phyloP scores from a whole-genome alignment of 2,113 vertebrate genomes.

The Apistogramma diplotaenia region DNA sequence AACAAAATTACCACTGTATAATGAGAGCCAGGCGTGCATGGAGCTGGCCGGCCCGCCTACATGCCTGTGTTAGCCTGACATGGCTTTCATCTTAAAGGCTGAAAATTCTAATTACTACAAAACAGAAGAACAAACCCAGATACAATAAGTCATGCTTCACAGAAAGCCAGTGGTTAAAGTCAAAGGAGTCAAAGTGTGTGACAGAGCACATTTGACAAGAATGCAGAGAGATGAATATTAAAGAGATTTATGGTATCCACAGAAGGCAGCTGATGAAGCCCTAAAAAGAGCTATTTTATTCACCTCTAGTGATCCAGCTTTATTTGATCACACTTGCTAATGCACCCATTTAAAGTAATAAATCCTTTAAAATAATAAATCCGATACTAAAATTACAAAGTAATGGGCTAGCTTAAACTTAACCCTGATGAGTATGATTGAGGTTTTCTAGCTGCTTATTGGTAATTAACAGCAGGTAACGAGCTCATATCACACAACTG shows the following conservation, averaged over 20 bases:
- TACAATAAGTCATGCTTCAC: conserved; percentile 22
- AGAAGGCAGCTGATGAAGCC: background rate
- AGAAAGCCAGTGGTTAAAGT: conserved; percentile 38
- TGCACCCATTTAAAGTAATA: background rate
- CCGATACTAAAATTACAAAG: background rate
- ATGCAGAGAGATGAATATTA: conserved; percentile 18
- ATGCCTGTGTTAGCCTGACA: conserved; percentile 29
- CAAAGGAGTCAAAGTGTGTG: conserved; percentile 3
- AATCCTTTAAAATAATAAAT: background rate
- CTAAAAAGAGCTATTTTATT: background rate
- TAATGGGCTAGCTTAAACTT: background rate
- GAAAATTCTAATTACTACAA: conserved; percentile 64
- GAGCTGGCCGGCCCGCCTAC: conserved; percentile 43
- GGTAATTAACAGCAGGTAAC: background rate
- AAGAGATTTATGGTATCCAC: background rate
- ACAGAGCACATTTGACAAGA: background rate
- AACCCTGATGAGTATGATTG: background rate
- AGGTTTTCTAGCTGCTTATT: background rate
- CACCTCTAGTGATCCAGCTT: background rate
- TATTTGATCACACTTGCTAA: conserved; percentile 23
- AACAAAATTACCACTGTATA: conserved; percentile 55
- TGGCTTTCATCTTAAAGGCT: conserved; percentile 24
- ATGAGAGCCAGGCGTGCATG: conserved; percentile 13
- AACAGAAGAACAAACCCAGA: conserved; percentile 53
- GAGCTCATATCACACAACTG: background rate